These are phyloP conservation scores for Elysia crispata DNA, from an alignment of 2,888 invertebrate species.

Conservation along the genomic window DNA sequence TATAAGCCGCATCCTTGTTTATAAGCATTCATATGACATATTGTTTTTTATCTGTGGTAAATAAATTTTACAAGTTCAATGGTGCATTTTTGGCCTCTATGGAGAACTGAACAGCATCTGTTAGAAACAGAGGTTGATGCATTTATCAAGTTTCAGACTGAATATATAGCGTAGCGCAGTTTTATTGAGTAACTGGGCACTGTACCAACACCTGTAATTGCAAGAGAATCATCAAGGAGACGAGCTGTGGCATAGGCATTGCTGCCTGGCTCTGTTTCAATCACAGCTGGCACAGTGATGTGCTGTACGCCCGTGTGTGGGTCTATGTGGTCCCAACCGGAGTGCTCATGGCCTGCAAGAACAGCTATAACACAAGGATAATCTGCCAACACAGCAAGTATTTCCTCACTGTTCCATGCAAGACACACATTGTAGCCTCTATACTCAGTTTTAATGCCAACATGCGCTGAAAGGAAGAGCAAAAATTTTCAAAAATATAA, in stretches of 20 bases:
- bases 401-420: conserved; percentile 75
- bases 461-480: conserved; percentile 35
- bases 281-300: conserved; percentile 73
- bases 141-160: background rate
- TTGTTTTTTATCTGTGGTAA: too few species aligned
- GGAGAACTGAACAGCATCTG: too few species aligned
- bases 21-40: too few species aligned
- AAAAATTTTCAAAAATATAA: background rate
- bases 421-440: conserved; percentile 58
- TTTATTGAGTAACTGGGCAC: conserved; percentile 53
- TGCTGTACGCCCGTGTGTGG: conserved; percentile 71
- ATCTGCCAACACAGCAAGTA: conserved; percentile 67
- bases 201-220: conserved; percentile 66
- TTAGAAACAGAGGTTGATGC: too few species aligned
- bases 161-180: conserved; percentile 48
- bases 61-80: too few species aligned
- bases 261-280: conserved; percentile 69
- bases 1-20: too few species aligned
- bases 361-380: conserved; percentile 73
- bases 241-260: conserved; percentile 70
- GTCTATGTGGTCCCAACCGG: conserved; percentile 70
- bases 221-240: conserved; percentile 63
- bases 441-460: conserved; percentile 31
- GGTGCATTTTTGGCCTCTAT: too few species aligned
- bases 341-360: conserved; percentile 76